phyloP scores from a whole-genome alignment of 2,113 vertebrate species.

The Triplophysa siluroides region DNA sequence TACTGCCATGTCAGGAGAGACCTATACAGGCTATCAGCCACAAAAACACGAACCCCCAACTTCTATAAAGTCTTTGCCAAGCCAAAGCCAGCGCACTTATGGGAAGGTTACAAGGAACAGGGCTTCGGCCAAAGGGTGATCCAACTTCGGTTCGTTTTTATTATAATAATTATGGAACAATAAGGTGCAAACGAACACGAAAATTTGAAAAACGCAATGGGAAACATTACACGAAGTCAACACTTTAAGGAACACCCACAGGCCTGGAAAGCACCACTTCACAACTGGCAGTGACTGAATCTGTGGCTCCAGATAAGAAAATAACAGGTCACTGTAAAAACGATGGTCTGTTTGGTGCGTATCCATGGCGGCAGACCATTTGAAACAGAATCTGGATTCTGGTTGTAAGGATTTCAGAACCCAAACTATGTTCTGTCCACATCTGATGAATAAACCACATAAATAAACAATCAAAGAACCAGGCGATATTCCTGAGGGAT shows the following conservation, averaged over 20 bases:
- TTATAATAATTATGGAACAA: conserved; percentile 19
- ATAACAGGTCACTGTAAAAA: conserved; percentile 29
- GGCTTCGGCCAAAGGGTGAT: conserved; percentile 41
- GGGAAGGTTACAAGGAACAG: conserved; percentile 40
- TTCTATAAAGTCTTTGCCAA: not conserved
- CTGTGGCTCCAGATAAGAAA: conserved; percentile 15
- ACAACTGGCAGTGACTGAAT: not conserved
- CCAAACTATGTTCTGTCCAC: not conserved
- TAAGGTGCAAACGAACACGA: conserved; percentile 11
- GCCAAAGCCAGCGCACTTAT: conserved; percentile 35
- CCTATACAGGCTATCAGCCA: conserved; percentile 17
- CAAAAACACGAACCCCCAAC: conserved; percentile 43
- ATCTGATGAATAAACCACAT: conserved; percentile 40
- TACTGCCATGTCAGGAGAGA: conserved; percentile 26
- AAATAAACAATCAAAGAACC: conserved; percentile 10
- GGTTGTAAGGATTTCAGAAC: conserved; percentile 17
- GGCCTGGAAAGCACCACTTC: not conserved
- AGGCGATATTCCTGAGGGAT: conserved; percentile 31
- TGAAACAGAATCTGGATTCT: conserved; percentile 32
- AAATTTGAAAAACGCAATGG: not conserved
- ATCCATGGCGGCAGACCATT: conserved; percentile 30
- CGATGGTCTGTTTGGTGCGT: conserved; percentile 46
- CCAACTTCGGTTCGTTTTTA: conserved; percentile 14
- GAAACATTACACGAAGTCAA: conserved; percentile 24
- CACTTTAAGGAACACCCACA: not conserved